Percentiles rank a stretch among this genome's conserved stretches.
These are phyloP conservation scores for Equus quagga DNA, from an alignment of 2,113 vertebrate genomes.

Conservation along the genomic window DNA sequence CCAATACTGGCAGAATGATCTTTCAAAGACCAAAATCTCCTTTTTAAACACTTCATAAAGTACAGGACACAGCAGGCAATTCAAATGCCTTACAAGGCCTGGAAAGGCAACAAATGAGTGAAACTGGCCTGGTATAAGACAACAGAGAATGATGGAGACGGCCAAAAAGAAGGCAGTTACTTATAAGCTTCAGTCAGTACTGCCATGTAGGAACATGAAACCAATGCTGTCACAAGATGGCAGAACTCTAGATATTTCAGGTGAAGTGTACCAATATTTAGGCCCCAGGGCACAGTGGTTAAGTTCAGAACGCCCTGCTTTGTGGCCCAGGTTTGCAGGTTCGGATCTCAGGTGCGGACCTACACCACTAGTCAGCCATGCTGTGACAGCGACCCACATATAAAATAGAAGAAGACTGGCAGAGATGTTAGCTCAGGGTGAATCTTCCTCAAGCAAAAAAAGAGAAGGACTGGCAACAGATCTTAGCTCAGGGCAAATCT, in stretches of 20 bases:
- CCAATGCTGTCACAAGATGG: neutral
- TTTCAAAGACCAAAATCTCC: constrained; percentile 27
- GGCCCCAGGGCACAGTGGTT: no score
- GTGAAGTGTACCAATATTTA: neutral
- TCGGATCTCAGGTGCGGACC: no score
- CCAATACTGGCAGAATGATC: neutral
- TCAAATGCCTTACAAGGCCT: neutral
- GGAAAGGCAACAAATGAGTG: neutral
- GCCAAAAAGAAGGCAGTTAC: neutral
- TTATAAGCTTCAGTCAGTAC: neutral
- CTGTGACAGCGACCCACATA: no score
- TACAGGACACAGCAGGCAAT: neutral
- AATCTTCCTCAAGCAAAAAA: no score
- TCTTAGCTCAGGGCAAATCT: no score
- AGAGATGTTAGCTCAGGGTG: no score
- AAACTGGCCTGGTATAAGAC: neutral
- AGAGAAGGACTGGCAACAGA: no score
- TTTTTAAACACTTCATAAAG: neutral
- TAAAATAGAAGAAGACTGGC: no score
- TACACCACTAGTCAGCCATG: no score
- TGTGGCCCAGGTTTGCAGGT: no score
- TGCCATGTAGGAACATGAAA: neutral
- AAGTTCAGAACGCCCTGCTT: no score
- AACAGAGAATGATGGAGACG: neutral
- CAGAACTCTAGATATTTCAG: neutral